Base-by-base conservation (phyloP, 2,888 invertebrate species). In the Cyclophora albipunctata region DNA sequence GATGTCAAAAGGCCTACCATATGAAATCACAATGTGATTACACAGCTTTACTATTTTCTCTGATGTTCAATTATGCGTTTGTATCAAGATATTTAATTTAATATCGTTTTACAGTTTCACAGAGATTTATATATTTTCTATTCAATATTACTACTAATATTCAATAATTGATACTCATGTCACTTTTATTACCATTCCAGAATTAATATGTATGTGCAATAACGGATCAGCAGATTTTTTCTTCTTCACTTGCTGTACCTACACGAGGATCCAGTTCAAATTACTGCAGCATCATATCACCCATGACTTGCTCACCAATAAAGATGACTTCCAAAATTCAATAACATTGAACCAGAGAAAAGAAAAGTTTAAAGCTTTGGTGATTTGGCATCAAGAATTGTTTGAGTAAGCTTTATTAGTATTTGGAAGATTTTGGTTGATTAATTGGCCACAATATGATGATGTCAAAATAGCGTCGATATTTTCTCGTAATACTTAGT, bases 361-460 rank as follows among this genome's bases (percentile, higher is more conserved):
- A 6, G 41, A 34, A 0, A 69, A 70, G 45, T 67, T 77, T 40
- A 49, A 59, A 2, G 51, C 67, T 3, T 46, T 80, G 7, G 58
- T 81, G 0, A 66, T 60, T 42, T 68, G 77, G 71, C 83, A 84
- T 61, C 75, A 77, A 46, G 64, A 71, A 40, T 54, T 79, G 43
- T 75, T 80, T 49, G 55, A 63, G 81, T 79, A 54, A 62, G 63
- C 53, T 35, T 42, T 45, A 7, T 20, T 5, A 20, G 20, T 20
- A 20, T 20, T 20, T 20, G 2, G 20, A 1, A 20, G 20, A 20
- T 20, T 20, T 20, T 20, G 20, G 2, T 20, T 20, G 20, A 20
- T 20, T 1, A 20, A 20, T 20, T 20, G 20, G 20, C 20, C 20
- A 20, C 20, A 20, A 20, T 20, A 20, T 20, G 20, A 2, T 20